These are phyloP conservation scores for Falco berigora DNA, from an alignment of 2,797 vertebrate species.

Conservation along the genomic window DNA sequence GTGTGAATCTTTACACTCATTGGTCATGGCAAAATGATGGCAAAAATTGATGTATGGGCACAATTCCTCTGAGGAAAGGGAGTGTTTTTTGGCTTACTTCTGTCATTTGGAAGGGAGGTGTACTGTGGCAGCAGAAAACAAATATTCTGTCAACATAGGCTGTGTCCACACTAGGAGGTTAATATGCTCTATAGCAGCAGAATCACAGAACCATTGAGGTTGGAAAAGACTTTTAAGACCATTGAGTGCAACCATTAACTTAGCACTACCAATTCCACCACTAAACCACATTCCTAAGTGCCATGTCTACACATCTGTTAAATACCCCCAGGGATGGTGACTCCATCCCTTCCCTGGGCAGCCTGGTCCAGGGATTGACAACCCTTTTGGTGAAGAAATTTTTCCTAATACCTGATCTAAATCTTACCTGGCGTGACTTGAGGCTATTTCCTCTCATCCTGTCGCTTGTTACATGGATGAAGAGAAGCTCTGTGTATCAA, in stretches of 20 bases:
- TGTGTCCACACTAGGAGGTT: neutral
- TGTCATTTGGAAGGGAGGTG: neutral
- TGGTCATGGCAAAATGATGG: neutral
- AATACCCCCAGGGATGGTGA: too few species aligned
- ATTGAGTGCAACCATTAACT: too few species aligned
- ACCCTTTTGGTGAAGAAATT: too few species aligned
- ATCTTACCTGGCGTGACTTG: neutral
- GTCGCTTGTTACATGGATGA: too few species aligned
- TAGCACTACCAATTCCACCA: neutral
- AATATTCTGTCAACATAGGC: neutral
- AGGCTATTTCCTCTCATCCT: neutral
- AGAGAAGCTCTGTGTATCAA: neutral
- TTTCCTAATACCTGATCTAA: too few species aligned
- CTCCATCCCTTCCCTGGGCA: neutral
- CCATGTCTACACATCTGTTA: fast-evolving
- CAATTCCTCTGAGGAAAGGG: neutral
- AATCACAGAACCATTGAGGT: neutral
- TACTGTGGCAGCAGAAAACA: neutral
- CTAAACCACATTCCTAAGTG: neutral
- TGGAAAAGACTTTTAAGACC: neutral
- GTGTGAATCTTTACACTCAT: neutral
- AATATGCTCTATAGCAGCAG: neutral
- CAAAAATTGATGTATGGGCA: neutral
- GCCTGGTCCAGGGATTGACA: neutral
- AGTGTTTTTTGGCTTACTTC: neutral